phyloP scores from a whole-genome alignment of 2,113 vertebrate species.

The Amazona vittata region DNA sequence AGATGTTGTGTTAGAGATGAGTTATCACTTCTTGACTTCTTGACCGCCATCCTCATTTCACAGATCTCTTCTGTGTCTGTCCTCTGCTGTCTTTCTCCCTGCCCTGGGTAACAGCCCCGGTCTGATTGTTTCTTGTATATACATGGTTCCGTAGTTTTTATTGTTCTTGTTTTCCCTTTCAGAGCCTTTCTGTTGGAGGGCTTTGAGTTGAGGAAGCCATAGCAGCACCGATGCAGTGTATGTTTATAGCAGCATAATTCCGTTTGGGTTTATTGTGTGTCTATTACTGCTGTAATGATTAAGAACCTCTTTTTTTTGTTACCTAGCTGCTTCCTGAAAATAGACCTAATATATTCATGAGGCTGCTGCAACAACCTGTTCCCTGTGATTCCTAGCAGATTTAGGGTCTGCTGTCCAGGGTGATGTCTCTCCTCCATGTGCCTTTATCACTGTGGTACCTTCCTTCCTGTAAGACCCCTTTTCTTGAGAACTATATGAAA shows the following conservation, averaged over 20 bases:
- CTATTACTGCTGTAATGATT: background rate
- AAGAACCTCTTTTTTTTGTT: background rate
- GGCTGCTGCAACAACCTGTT: background rate
- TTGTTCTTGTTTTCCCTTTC: background rate
- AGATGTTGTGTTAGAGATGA: background rate
- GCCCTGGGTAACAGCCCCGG: fast-evolving
- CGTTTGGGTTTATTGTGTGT: background rate
- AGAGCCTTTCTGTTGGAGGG: background rate
- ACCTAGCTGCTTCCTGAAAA: background rate
- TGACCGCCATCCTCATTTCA: background rate
- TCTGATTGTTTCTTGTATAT: background rate
- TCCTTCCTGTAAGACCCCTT: background rate
- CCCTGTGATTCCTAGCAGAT: background rate
- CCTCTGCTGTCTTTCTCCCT: background rate
- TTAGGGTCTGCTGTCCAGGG: background rate
- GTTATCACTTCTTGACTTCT: background rate
- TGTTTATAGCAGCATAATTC: background rate
- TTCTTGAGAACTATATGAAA: background rate
- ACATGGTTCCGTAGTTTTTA: background rate
- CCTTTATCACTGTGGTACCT: background rate
- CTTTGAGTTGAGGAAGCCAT: background rate
- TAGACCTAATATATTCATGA: background rate
- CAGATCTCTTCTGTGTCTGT: background rate
- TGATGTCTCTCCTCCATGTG: background rate
- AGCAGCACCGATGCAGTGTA: background rate